Percentiles rank a stretch among this genome's conserved stretches.
Conservation (phyloP, 2,888 invertebrate species). For the Plebejus argus region DNA sequence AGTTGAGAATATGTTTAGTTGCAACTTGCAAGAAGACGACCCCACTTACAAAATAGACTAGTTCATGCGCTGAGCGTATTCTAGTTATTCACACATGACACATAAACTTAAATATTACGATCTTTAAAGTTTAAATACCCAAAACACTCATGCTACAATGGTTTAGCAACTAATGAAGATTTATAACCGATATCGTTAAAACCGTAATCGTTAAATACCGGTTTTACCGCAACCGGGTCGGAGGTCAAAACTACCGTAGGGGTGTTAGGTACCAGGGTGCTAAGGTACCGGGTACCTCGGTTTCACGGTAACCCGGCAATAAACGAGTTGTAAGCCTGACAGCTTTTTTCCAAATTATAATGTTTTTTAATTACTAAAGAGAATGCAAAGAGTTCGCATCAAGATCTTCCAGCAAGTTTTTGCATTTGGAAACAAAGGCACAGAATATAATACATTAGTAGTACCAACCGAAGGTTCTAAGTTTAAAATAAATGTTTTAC, state of each 20-base stretch:
- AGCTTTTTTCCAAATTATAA: background rate
- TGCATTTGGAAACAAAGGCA: no score
- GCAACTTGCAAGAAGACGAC: no score
- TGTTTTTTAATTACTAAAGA: background rate
- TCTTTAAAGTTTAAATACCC: conserved; percentile 23
- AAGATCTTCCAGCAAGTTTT: background rate
- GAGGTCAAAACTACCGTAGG: conserved; percentile 58
- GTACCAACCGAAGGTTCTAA: background rate
- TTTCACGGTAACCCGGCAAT: conserved; percentile 32
- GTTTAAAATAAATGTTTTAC: background rate
- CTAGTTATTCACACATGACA: background rate
- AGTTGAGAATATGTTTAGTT: no score
- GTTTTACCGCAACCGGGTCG: conserved; percentile 54
- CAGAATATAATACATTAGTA: no score
- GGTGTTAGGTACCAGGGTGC: conserved; percentile 47
- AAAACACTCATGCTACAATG: background rate
- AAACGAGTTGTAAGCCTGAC: background rate
- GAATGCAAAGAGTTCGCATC: background rate
- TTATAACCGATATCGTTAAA: conserved; percentile 46
- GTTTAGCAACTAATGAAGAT: conserved; percentile 26
- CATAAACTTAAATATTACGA: conserved; percentile 8
- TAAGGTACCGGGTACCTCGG: conserved; percentile 51
- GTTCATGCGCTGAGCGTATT: background rate
- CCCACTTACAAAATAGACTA: background rate
- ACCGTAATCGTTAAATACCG: conserved; percentile 58